Evolutionary conservation across 1,140 invertebrate genomes (phyloP), one percentile per base, ranked within the genome.

Genomic region (Parapsyche elsis): DNA sequence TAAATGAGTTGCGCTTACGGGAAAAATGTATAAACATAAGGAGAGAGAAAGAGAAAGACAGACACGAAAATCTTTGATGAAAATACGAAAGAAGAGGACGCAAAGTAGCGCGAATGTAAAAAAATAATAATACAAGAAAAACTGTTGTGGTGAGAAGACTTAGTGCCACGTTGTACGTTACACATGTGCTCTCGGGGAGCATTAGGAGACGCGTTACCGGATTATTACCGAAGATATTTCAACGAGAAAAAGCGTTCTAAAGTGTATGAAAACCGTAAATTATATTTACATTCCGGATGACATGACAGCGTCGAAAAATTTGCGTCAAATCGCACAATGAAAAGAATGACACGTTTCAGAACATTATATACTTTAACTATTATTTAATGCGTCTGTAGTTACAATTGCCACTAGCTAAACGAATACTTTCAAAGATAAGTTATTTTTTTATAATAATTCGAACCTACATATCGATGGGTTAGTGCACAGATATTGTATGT

Each of bases 221-320:
- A 80, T 80, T 82, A 82, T 79, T 78, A 57, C 59, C 53, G 75
- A 59, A 26, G 77, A 80, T 74, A 78, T 77, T 82, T 79, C 71
- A 73, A 70, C 57, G 19, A 44, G 7, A 76, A 81, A 16, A 79
- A 71, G 77, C 81, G 71, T 76, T 49, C 64, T 70, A 76, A 79
- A 81, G 79, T 80, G 74, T 80, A 80, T 81, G 80, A 79, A 81
- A 79, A 67, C 24, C 61, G 30, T 76, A 76, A 79, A 81, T 81
- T 81, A 80, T 80, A 64, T 80, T 67, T 75, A 79, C 78, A 73
- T 79, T 79, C 45, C 19, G 38, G 78, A 53, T 71, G 73, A 75
- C 73, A 57, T 9, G 49, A 49, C 21, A 26, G 12, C 14, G 70
- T 12, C 9, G 16, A 53, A 53, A 16, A 16, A 53, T 1, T 53